Percentiles rank a stretch among this genome's conserved stretches.
Conservation (phyloP, 1,140 invertebrate genomes). For the Drosophila ogumai region DNA sequence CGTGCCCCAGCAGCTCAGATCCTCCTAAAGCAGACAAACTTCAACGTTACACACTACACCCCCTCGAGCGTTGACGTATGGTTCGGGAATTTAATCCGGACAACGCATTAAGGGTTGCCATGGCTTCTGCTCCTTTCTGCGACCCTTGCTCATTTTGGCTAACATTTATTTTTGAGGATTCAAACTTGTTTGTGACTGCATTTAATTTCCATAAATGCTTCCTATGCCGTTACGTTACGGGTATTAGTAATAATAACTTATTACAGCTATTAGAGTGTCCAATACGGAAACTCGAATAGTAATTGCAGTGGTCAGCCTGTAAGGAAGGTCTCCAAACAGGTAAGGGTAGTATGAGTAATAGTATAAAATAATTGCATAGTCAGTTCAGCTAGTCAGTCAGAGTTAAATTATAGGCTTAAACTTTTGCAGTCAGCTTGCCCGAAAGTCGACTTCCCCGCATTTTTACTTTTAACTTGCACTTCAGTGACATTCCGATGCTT, state of each 20-base stretch:
- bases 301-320: slow-evolving; percentile 21
- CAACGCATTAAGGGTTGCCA: slow-evolving; percentile 66
- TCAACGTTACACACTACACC: no score
- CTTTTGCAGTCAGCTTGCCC: not conserved
- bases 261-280: slow-evolving; percentile 20
- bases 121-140: slow-evolving; percentile 21
- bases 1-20: no score
- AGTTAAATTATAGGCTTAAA: slow-evolving; percentile 1
- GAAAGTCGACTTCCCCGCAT: not conserved
- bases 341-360: not conserved
- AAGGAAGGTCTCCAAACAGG: not conserved
- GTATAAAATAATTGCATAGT: slow-evolving; percentile 1
- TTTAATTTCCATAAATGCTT: slow-evolving; percentile 44
- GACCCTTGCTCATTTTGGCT: slow-evolving; percentile 29
- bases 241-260: slow-evolving; percentile 26
- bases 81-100: slow-evolving; percentile 62
- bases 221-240: not conserved
- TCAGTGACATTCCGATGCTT: not conserved
- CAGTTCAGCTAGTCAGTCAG: not conserved
- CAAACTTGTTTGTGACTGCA: slow-evolving; percentile 22
- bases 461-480: not conserved
- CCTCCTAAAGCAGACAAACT: no score
- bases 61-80: slow-evolving; percentile 53
- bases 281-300: slow-evolving; percentile 8
- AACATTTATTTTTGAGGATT: slow-evolving; percentile 44